phyloP scores from a whole-genome alignment of 2,113 vertebrate genomes.

The Gorilla gorilla region DNA sequence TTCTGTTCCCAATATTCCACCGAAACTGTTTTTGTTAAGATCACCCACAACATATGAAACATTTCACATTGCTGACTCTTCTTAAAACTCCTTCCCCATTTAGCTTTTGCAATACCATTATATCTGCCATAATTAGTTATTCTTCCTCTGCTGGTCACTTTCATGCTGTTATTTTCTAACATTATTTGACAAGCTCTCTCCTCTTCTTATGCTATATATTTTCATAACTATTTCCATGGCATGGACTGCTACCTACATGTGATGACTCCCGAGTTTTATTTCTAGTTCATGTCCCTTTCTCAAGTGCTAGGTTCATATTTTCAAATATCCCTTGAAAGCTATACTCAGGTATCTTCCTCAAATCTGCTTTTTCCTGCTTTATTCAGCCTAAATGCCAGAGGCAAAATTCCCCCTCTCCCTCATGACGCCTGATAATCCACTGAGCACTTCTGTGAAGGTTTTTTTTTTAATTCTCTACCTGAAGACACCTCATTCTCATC shows the following conservation, averaged over 20 bases:
- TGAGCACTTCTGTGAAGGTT: not conserved
- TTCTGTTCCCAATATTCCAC: not conserved
- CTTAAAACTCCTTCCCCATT: not conserved
- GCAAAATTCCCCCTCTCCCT: not conserved
- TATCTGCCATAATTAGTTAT: not conserved
- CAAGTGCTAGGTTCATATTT: not conserved
- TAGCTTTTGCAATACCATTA: not conserved
- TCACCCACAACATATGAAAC: not conserved
- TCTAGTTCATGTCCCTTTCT: constrained; percentile 3
- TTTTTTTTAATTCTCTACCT: not conserved
- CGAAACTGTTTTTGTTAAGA: not conserved
- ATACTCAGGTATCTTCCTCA: not conserved
- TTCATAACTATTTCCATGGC: not conserved
- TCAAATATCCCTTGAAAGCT: not conserved
- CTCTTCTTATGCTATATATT: not conserved
- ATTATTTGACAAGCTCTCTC: not conserved
- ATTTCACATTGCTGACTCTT: not conserved
- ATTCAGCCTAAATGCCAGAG: not conserved
- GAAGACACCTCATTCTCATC: not conserved
- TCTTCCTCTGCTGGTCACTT: not conserved
- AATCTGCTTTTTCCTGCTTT: not conserved
- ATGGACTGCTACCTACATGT: not conserved
- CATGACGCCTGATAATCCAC: not conserved
- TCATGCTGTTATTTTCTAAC: not conserved
- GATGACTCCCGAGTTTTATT: not conserved